A percentile compares a stretch with the other conserved stretches of the same genome.
Conservation (phyloP, 2,888 invertebrate species). For the Limnephilus lunatus region DNA sequence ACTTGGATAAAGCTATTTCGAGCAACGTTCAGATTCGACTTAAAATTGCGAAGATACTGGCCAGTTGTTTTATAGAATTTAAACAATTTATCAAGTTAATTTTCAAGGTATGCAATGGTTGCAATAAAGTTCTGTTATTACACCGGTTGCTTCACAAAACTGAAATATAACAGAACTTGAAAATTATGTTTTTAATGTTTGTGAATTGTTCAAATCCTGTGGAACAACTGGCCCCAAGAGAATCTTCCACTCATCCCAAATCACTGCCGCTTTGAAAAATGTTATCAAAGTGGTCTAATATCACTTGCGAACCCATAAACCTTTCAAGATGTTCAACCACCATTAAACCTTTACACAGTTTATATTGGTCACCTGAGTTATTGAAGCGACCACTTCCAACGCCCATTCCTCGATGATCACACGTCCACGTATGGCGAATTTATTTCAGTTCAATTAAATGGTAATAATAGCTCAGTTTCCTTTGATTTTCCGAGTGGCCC, state of each 20-base stretch:
- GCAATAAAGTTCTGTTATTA: no score
- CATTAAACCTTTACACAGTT: neutral
- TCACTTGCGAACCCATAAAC: neutral
- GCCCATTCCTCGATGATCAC: neutral
- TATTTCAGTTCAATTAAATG: slow-evolving; percentile 4
- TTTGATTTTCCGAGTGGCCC: slow-evolving; percentile 39
- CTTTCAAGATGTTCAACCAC: neutral
- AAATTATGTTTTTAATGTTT: no score
- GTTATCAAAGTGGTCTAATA: neutral
- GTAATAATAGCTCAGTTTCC: slow-evolving; percentile 33
- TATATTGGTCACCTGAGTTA: neutral
- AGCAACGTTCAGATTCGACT: no score
- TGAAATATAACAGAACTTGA: no score
- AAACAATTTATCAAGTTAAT: no score
- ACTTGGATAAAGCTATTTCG: no score
- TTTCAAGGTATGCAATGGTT: no score
- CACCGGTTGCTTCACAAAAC: no score
- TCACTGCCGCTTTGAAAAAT: neutral
- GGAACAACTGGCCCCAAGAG: no score
- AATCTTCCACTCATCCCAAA: neutral
- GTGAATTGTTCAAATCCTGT: no score
- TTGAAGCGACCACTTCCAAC: neutral
- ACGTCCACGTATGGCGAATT: neutral
- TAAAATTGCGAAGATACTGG: no score
- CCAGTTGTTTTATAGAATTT: no score